These are phyloP conservation scores for Aleadryas rufinucha DNA, from an alignment of 2,113 vertebrate species.

Conservation along the genomic window DNA sequence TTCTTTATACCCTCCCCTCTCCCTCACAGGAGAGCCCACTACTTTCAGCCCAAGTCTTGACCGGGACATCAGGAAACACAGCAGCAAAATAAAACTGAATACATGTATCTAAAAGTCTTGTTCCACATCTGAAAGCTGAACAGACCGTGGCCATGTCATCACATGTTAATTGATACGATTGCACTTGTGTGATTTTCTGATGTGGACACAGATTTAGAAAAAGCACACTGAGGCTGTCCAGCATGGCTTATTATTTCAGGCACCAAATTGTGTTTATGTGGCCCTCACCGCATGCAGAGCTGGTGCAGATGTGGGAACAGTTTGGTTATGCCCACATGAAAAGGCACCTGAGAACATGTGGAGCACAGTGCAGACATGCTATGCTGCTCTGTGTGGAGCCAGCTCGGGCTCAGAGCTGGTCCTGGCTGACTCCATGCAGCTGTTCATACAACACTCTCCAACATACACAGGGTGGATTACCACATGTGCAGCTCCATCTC, in stretches of 20 bases:
- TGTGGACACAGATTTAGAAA: not conserved
- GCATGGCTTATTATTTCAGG: not conserved
- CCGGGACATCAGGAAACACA: not conserved
- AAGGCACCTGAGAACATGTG: accelerated
- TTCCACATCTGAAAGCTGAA: not conserved
- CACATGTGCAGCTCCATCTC: not conserved
- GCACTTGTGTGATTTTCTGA: not conserved
- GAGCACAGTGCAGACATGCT: accelerated
- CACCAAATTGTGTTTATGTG: not conserved
- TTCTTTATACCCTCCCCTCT: not conserved
- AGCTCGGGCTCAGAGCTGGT: not conserved
- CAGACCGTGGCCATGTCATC: not conserved
- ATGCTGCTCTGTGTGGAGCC: not conserved
- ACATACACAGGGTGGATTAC: not conserved
- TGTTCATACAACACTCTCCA: not conserved
- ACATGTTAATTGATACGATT: accelerated
- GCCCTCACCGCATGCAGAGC: not conserved
- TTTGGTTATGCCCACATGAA: accelerated
- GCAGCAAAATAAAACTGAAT: not conserved
- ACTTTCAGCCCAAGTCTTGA: not conserved
- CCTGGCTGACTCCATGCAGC: not conserved
- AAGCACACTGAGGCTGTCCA: not conserved
- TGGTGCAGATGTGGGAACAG: not conserved
- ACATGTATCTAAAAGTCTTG: not conserved
- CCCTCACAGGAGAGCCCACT: not conserved